phyloP scores from a whole-genome alignment of 1,140 invertebrate genomes.

The Andricus grossulariae region DNA sequence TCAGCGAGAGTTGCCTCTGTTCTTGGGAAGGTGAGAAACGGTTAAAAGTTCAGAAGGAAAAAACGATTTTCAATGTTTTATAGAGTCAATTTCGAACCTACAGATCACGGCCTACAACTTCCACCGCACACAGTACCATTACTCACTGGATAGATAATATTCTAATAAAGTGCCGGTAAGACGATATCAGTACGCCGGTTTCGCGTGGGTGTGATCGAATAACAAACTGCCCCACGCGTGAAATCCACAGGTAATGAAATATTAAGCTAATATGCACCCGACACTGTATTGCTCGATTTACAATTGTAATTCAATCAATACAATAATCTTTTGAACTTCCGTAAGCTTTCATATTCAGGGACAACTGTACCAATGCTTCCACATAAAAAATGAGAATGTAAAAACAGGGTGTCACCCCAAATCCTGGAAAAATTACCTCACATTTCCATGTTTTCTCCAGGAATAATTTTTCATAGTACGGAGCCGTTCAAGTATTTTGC shows the following conservation, averaged over 20 bases:
- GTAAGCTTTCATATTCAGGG: neutral
- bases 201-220: slow-evolving; percentile 16
- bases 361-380: neutral
- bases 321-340: neutral
- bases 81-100: slow-evolving; percentile 3
- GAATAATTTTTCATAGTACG: no score
- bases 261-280: neutral
- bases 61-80: slow-evolving; percentile 13
- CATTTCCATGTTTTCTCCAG: no score
- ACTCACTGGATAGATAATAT: slow-evolving; percentile 28
- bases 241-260: slow-evolving; percentile 9
- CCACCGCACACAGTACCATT: neutral
- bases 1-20: neutral
- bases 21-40: neutral
- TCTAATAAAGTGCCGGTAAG: slow-evolving; percentile 23
- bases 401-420: no score
- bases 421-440: no score
- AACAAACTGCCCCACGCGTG: neutral
- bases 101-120: slow-evolving; percentile 22
- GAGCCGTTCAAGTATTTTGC: no score
- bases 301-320: neutral
- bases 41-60: slow-evolving; percentile 12
- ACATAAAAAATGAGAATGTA: no score
- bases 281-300: neutral
- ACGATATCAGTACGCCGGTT: slow-evolving; percentile 8